phyloP scores from a whole-genome alignment of 1,140 invertebrate genomes.

The Musca domestica region DNA sequence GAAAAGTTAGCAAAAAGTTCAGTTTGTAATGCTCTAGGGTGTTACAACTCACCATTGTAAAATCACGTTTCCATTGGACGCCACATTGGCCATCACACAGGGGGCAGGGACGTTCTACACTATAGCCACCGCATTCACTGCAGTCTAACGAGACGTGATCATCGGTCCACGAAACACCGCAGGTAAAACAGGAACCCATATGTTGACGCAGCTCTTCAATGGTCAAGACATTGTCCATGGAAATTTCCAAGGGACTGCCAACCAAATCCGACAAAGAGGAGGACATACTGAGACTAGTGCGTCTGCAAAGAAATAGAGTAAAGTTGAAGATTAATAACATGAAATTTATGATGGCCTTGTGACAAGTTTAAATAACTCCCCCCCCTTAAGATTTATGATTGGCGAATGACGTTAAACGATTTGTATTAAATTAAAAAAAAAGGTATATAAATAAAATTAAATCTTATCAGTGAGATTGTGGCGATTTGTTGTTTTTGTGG shows the following conservation, averaged over 20 bases:
- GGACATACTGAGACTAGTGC: constrained; percentile 49
- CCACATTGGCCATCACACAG: constrained; percentile 74
- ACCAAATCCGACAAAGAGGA: constrained; percentile 51
- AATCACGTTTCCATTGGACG: constrained; percentile 73
- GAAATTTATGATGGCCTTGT: too few relatives aligned
- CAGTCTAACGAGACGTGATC: constrained; percentile 78
- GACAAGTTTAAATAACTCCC: too few relatives aligned
- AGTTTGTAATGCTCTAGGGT: background rate
- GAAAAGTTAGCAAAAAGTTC: background rate
- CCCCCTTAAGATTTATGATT: too few relatives aligned
- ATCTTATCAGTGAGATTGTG: too few relatives aligned
- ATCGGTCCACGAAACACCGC: constrained; percentile 79
- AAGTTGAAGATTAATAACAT: constrained; percentile 24
- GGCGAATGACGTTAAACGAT: too few relatives aligned
- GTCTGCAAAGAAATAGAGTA: constrained; percentile 35
- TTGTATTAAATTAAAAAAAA: too few relatives aligned
- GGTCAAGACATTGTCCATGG: constrained; percentile 59
- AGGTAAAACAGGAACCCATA: constrained; percentile 72
- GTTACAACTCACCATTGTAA: constrained; percentile 64
- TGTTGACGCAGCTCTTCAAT: constrained; percentile 72
- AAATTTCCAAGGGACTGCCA: constrained; percentile 50
- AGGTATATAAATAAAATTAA: too few relatives aligned
- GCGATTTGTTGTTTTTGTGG: too few relatives aligned
- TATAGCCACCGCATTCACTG: constrained; percentile 79
- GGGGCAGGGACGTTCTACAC: constrained; percentile 72